A percentile compares a stretch with the other conserved stretches of the same genome.
Evolutionary conservation across 2,888 invertebrate genomes (phyloP).

Genomic region (Lapara coniferarum): DNA sequence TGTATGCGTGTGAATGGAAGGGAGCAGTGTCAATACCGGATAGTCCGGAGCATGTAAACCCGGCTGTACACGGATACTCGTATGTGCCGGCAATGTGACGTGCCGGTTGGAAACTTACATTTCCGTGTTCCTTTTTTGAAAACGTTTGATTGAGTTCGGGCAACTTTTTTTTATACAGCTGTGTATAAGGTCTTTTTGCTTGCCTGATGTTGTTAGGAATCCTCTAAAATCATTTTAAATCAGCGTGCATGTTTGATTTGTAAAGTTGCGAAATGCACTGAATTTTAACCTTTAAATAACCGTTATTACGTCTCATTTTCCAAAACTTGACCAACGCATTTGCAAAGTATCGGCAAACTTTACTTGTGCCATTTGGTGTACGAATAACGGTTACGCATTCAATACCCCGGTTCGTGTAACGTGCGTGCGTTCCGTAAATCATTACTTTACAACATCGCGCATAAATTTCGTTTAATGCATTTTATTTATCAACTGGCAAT

Average conservation of each 20-base stretch:
- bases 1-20: constrained; percentile 5
- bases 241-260: too few relatives aligned
- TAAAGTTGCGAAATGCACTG: too few relatives aligned
- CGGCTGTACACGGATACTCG: neutral
- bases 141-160: neutral
- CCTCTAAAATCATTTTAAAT: too few relatives aligned
- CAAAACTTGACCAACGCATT: too few relatives aligned
- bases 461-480: constrained; percentile 33
- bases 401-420: neutral
- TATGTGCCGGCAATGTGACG: neutral
- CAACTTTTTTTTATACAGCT: neutral
- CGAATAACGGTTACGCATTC: neutral
- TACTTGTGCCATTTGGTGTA: neutral
- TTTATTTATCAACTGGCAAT: constrained; percentile 40
- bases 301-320: too few relatives aligned
- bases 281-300: too few relatives aligned
- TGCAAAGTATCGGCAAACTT: too few relatives aligned
- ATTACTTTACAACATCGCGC: neutral
- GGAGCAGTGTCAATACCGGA: constrained; percentile 17
- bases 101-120: neutral
- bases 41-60: neutral
- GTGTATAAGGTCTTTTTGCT: neutral
- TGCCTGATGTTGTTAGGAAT: neutral
- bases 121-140: neutral
- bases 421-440: neutral